Evolutionary conservation across 1,140 invertebrate species (phyloP), one percentile per base, ranked within the genome.

Genomic region (Lysiphlebus fabarum): DNA sequence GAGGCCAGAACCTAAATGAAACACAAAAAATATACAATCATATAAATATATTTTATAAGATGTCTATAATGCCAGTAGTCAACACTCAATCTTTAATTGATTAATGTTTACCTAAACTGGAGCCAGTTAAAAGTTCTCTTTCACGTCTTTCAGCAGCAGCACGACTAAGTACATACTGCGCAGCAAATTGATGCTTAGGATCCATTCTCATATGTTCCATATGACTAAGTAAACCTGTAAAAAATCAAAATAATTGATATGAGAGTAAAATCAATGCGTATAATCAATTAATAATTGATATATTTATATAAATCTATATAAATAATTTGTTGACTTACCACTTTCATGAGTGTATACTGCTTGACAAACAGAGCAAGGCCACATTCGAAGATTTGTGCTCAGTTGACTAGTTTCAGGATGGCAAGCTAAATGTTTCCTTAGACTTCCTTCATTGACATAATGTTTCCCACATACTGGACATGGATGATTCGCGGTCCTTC

Each of bases 181-280:
- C 93, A 38, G 93, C 93, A 72, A 95, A 95, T 74, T 95, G 93
- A 84, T 95, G 93, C 78, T 95, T 96, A 4, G 93, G 92, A 78
- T 96, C 93, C 92, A 95, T 95, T 69, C 93, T 85, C 93, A 95
- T 95, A 71, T 95, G 92, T 72, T 96, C 93, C 93, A 96, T 95
- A 74, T 96, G 93, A 61, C 89, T 90, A 54, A 96, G 82, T 33
- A 96, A 82, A 74, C 92, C 93, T 95, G 78, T 40, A 74, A 71
- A 65, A 57, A 61, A 62, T 7, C 11, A 12, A 11, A 14, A 49
- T 55, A 44, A 54, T 49, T 34, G 3, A 50, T 10, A n/a, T 12
- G 11, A 33, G n/a, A 53, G 6, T 42, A 41, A n/a, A 14, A 12
- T 26, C 1, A 26, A 26, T n/a, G n/a, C n/a, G n/a, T n/a, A n/a